These are phyloP conservation scores for Zaprionus lachaisei DNA, from an alignment of 1,140 invertebrate species.

Conservation along the genomic window DNA sequence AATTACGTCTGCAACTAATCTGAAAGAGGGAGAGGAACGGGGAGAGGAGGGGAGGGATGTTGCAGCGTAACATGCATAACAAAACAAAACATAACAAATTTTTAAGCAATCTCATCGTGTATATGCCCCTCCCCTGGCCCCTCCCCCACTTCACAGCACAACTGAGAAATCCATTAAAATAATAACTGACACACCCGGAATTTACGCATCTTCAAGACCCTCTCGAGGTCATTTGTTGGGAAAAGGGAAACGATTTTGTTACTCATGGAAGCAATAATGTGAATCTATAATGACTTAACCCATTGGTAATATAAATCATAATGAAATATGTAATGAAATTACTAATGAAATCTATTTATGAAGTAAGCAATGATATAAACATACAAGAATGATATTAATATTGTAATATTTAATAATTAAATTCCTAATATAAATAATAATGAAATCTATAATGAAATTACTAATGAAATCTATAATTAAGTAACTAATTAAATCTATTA, in stretches of 20 bases:
- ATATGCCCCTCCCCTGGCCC: background rate
- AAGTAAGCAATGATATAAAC: background rate
- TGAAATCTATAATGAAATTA: background rate
- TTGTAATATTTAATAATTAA: no score
- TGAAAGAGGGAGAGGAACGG: background rate
- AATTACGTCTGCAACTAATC: conserved; percentile 25
- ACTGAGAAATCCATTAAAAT: background rate
- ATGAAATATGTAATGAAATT: background rate
- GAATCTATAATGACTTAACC: no score
- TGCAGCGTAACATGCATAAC: conserved; percentile 9
- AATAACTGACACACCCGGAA: conserved; percentile 8
- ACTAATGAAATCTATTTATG: background rate
- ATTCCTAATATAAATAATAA: background rate
- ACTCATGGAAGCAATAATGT: no score
- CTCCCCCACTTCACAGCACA: no score
- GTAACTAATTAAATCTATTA: no score
- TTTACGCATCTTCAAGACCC: conserved; percentile 6
- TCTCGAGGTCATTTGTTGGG: background rate
- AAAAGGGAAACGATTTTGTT: background rate
- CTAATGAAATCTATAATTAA: background rate
- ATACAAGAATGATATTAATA: no score
- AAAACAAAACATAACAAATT: conserved; percentile 2
- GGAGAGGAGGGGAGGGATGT: background rate
- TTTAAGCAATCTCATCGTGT: background rate
- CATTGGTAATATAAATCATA: no score